Evolutionary conservation across 1,140 invertebrate species (phyloP), one percentile per base, ranked within the genome.

Genomic region (Adelges cooleyi): DNA sequence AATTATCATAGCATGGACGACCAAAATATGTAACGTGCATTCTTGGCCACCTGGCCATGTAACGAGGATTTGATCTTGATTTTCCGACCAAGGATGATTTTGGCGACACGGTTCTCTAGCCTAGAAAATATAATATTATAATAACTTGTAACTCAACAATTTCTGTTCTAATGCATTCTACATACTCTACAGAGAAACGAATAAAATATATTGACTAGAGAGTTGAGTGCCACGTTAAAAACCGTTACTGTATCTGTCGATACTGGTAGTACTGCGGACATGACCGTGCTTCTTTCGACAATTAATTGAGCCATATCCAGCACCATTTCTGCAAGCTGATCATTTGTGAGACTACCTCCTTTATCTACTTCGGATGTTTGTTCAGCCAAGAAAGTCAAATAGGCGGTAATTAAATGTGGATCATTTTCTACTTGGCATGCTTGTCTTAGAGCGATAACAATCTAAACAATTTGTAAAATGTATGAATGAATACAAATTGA

Each of bases 1-100:
- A 70, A 96, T 94, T n/a, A 96, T 87, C 75, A 95, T 91, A 2
- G 93, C 91, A 72, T 97, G 92, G 29, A 96, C 89, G 0, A 95
- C 85, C 5, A 94, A 76, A 66, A 93, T 86, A 72, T 94, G 88
- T 74, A 97, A 80, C 0, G 86, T 88, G 42, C 88, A 87, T 69
- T 87, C 83, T 62, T 91, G 84, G 0, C 90, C 90, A 44, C 81
- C 82, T n/a, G 81, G 78, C 87, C 93, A 97, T 68, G 89, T 84
- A 4, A 98, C 82, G 66, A 77, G 70, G 22, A 88, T 79, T 62
- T 85, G 77, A 69, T 86, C 84, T 65, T 86, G 84, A 65, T 76
- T 69, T 49, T 72, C 71, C 27, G 69, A 69, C 76, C 76, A 77
- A 10, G 73, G 71, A 62, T 74, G 73, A 6, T 73, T 73, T 65